Conservation (phyloP, 2,888 invertebrate genomes). For the Tholera decimalis region DNA sequence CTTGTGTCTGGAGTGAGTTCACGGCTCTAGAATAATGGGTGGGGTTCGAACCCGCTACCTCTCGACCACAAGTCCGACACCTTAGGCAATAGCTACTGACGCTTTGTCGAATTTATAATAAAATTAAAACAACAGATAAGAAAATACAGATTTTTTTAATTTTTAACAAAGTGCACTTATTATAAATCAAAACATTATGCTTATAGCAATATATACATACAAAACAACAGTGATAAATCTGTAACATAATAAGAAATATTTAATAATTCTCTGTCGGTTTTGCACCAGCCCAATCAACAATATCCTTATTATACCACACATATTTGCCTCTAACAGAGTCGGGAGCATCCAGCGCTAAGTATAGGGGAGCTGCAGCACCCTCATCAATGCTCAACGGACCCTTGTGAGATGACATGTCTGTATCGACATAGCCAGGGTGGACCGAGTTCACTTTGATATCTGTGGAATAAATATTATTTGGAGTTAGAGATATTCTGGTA, state of each 20-base stretch:
- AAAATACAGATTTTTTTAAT: constrained; percentile 16
- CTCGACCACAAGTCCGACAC: no score
- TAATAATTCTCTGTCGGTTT: constrained; percentile 15
- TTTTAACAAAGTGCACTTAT: constrained; percentile 7
- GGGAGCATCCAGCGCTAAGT: constrained; percentile 38
- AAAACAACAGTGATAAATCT: no score
- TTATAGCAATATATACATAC: not conserved
- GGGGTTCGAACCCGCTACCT: no score
- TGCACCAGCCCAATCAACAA: constrained; percentile 27
- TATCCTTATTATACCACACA: constrained; percentile 37
- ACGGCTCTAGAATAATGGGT: no score
- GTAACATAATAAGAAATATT: no score
- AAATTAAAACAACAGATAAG: constrained; percentile 9
- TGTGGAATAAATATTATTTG: no score
- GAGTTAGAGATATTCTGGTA: no score
- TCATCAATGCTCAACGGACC: constrained; percentile 91
- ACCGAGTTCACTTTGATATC: constrained; percentile 93
- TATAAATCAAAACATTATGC: not conserved
- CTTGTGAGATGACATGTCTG: constrained; percentile 94
- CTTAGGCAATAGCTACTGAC: no score
- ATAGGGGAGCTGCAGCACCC: constrained; percentile 90
- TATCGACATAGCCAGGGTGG: constrained; percentile 95
- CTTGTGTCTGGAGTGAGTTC: no score
- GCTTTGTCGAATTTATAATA: no score
- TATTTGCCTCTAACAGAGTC: constrained; percentile 35